A percentile compares a stretch with the other conserved stretches of the same genome.
These are phyloP conservation scores for Baccha elongata DNA, from an alignment of 2,888 invertebrate species.

Conservation along the genomic window DNA sequence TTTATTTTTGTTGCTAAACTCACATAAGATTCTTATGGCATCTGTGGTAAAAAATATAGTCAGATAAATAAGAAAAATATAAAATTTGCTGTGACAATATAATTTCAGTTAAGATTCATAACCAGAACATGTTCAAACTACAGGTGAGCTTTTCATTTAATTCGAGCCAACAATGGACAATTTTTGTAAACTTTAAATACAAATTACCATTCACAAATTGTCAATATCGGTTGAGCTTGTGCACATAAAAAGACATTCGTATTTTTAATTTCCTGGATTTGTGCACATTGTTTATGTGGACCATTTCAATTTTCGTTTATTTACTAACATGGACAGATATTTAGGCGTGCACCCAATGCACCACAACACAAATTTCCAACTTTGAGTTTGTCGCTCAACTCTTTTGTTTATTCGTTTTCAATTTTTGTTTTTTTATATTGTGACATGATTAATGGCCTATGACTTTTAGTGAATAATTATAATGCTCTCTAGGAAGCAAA, in stretches of 20 bases:
- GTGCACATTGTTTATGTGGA: conserved; percentile 8
- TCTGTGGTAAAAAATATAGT: no score
- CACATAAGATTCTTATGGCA: no score
- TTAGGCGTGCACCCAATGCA: conserved; percentile 46
- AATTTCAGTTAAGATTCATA: no score
- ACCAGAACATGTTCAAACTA: no score
- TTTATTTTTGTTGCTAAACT: no score
- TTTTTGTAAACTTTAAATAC: conserved; percentile 27
- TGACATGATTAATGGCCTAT: conserved; percentile 51
- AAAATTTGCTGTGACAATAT: no score
- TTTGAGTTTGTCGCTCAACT: conserved; percentile 18
- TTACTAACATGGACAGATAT: conserved; percentile 27
- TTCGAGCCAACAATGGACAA: neutral
- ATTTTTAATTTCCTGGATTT: conserved; percentile 47
- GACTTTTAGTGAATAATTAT: conserved; percentile 56
- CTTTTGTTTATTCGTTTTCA: conserved; percentile 16
- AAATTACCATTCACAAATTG: neutral
- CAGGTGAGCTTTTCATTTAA: neutral
- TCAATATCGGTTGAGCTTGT: neutral
- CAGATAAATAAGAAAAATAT: no score
- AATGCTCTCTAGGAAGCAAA: conserved; percentile 36
- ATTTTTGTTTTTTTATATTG: conserved; percentile 14
- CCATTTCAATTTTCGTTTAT: conserved; percentile 25
- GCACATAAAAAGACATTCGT: conserved; percentile 4
- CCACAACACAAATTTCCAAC: neutral